These are phyloP conservation scores for Galerucella nymphaeae DNA, from an alignment of 2,888 invertebrate species.

Conservation along the genomic window DNA sequence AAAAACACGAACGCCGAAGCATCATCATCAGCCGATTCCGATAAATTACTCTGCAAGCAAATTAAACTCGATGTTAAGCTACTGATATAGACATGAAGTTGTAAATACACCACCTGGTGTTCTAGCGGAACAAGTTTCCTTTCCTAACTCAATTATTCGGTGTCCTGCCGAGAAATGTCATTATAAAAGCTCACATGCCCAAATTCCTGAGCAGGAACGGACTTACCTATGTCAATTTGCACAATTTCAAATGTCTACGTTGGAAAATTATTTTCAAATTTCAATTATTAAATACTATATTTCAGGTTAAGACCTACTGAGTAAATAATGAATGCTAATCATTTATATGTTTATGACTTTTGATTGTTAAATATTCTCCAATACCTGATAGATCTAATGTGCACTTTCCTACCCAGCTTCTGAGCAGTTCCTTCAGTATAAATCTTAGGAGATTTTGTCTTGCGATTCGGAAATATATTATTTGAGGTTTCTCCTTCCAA, in stretches of 20 bases:
- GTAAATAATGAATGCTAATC: too few species aligned
- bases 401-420: too few species aligned
- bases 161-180: slow-evolving; percentile 62
- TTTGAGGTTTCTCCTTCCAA: too few species aligned
- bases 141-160: slow-evolving; percentile 62
- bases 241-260: background rate
- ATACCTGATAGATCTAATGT: too few species aligned
- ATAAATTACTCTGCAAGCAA: slow-evolving; percentile 36
- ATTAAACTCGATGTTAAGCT: slow-evolving; percentile 36
- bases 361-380: too few species aligned
- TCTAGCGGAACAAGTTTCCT: slow-evolving; percentile 59
- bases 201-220: slow-evolving; percentile 25
- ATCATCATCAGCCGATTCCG: slow-evolving; percentile 30
- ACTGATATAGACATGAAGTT: slow-evolving; percentile 36
- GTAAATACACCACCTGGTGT: slow-evolving; percentile 60
- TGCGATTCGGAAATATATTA: too few species aligned
- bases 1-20: slow-evolving; percentile 13
- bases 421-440: too few species aligned
- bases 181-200: slow-evolving; percentile 47
- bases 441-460: too few species aligned
- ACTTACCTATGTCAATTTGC: background rate
- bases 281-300: background rate
- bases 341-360: too few species aligned
- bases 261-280: background rate
- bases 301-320: too few species aligned